Evolutionary conservation across 2,888 invertebrate species (phyloP).

Genomic region (Cordilura impudica): DNA sequence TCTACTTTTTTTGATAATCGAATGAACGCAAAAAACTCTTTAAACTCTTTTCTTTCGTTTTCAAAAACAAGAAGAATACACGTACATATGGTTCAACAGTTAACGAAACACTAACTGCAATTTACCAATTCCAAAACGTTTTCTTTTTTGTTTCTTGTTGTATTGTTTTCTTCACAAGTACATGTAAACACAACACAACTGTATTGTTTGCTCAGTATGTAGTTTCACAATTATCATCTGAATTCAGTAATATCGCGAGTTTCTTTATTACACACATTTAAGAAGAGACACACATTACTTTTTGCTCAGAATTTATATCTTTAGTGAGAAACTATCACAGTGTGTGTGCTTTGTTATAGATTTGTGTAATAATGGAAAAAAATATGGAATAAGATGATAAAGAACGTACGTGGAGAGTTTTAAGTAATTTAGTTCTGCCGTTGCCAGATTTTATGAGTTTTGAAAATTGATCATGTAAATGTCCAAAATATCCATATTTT

Average conservation of each 20-base stretch:
- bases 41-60: slow-evolving; percentile 28
- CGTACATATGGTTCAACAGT: slow-evolving; percentile 60
- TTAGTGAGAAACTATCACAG: background rate
- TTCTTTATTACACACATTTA: slow-evolving; percentile 1
- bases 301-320: slow-evolving; percentile 10
- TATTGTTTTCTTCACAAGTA: slow-evolving; percentile 1
- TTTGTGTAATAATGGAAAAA: background rate
- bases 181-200: slow-evolving; percentile 8
- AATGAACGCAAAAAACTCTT: slow-evolving; percentile 34
- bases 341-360: background rate
- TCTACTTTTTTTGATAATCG: background rate
- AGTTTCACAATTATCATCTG: slow-evolving; percentile 24
- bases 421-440: background rate
- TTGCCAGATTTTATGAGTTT: background rate
- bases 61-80: slow-evolving; percentile 40
- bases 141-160: slow-evolving; percentile 48
- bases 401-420: background rate
- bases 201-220: background rate
- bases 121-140: slow-evolving; percentile 62
- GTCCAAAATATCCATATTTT: background rate
- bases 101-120: slow-evolving; percentile 65
- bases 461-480: background rate
- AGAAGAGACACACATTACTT: background rate
- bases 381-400: background rate
- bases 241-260: slow-evolving; percentile 11